Percentiles rank a stretch among this genome's conserved stretches.
phyloP scores from a whole-genome alignment of 2,113 vertebrate genomes.

The Pelobates fuscus region DNA sequence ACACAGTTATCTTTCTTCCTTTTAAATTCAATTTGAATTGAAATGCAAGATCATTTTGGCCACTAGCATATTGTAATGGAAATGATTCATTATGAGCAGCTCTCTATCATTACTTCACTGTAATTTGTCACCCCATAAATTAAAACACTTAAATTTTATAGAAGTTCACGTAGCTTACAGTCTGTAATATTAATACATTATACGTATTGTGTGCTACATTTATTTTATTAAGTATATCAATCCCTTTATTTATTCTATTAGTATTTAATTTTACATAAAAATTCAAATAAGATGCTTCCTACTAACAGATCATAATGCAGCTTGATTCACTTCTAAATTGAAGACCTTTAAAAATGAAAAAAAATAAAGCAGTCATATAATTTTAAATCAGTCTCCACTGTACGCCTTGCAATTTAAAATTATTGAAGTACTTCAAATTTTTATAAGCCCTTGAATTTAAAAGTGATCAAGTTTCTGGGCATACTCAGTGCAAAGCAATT shows the following conservation, averaged over 20 bases:
- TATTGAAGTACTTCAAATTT: slow-evolving; percentile 87
- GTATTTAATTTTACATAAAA: slow-evolving; percentile 16
- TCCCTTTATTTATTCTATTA: slow-evolving; percentile 3
- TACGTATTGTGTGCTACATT: too few relatives aligned
- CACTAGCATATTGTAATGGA: too few relatives aligned
- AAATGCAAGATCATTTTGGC: too few relatives aligned
- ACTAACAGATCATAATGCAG: slow-evolving; percentile 75
- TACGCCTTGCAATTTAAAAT: slow-evolving; percentile 83
- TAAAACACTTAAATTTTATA: background rate
- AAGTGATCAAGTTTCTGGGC: slow-evolving; percentile 85
- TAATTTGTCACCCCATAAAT: too few relatives aligned
- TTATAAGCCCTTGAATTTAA: slow-evolving; percentile 87
- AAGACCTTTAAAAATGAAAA: slow-evolving; percentile 71
- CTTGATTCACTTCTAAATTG: slow-evolving; percentile 81
- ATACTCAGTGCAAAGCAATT: slow-evolving; percentile 82
- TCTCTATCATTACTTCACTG: too few relatives aligned
- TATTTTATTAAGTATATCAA: slow-evolving; percentile 1
- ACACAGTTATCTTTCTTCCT: too few relatives aligned
- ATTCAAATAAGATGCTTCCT: slow-evolving; percentile 70
- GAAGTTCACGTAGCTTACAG: background rate
- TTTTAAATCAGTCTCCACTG: slow-evolving; percentile 82
- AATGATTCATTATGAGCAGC: too few relatives aligned
- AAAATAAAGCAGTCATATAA: slow-evolving; percentile 81
- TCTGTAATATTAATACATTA: slow-evolving; percentile 3
- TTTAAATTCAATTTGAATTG: too few relatives aligned